Percentiles rank a stretch among this genome's conserved stretches.
phyloP scores from a whole-genome alignment of 2,888 invertebrate genomes.

The Thalpophila matura region DNA sequence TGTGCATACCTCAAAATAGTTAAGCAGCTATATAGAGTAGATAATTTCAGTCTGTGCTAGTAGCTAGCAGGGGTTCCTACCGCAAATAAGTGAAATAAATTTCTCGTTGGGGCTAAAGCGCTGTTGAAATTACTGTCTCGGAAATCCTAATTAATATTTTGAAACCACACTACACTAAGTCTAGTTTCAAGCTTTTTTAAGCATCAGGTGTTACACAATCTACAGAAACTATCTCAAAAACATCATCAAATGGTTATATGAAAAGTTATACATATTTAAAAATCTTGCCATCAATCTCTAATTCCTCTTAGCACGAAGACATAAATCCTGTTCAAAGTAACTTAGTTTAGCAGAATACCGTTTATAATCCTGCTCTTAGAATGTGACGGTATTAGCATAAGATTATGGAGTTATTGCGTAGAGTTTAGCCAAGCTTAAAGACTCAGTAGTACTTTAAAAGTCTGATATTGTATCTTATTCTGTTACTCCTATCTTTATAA shows the following conservation, averaged over 20 bases:
- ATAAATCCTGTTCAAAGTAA: slow-evolving; percentile 41
- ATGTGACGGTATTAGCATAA: slow-evolving; percentile 42
- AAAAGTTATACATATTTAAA: slow-evolving; percentile 4
- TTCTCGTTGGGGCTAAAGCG: neutral
- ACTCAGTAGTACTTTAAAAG: slow-evolving; percentile 13
- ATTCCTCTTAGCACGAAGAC: slow-evolving; percentile 4
- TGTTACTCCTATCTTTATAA: neutral
- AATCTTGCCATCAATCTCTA: slow-evolving; percentile 2
- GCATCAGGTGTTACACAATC: too few species aligned
- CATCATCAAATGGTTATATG: neutral
- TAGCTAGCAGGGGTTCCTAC: slow-evolving; percentile 3
- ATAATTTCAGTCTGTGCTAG: slow-evolving; percentile 14
- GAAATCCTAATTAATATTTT: slow-evolving; percentile 18
- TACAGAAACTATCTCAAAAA: neutral
- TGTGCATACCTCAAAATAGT: neutral
- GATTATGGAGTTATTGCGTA: slow-evolving; percentile 39
- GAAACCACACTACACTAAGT: slow-evolving; percentile 8
- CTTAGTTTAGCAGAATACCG: slow-evolving; percentile 19
- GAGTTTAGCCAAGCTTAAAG: slow-evolving; percentile 18
- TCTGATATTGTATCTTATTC: slow-evolving; percentile 16
- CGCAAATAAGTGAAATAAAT: slow-evolving; percentile 43
- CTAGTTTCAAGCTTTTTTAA: neutral
- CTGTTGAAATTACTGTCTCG: slow-evolving; percentile 19
- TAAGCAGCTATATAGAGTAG: neutral
- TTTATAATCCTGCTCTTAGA: slow-evolving; percentile 23